A percentile compares a stretch with the other conserved stretches of the same genome.
Conservation (phyloP, 30 jellyfish, hydroid and myxozoan genomes). For the Hydractinia symbiolongicarpus region DNA sequence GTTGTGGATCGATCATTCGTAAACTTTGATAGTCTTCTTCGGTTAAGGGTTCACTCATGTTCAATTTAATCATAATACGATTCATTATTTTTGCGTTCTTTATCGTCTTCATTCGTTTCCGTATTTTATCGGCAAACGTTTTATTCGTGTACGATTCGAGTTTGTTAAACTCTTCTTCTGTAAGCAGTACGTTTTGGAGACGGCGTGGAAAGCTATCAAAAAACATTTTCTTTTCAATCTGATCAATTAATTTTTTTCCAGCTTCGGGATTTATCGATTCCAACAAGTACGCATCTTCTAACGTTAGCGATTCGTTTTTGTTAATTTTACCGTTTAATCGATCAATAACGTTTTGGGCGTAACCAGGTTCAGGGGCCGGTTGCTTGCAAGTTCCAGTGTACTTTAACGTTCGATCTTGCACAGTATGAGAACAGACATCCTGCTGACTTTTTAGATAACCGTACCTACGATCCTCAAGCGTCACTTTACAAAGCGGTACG, state of each 20-base stretch:
- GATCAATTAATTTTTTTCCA: slow-evolving; percentile 49
- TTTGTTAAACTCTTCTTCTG: slow-evolving; percentile 54
- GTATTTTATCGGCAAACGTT: slow-evolving; percentile 48
- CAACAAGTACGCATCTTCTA: slow-evolving; percentile 78
- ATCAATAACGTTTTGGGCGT: slow-evolving; percentile 40
- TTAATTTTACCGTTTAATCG: slow-evolving; percentile 48
- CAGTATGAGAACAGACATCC: slow-evolving; percentile 72
- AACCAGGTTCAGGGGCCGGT: slow-evolving; percentile 44
- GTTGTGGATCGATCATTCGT: slow-evolving; percentile 43
- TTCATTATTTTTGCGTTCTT: slow-evolving; percentile 29
- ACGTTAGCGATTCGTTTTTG: slow-evolving; percentile 45
- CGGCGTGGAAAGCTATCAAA: slow-evolving; percentile 50
- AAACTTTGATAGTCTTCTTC: slow-evolving; percentile 58
- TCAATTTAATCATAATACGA: slow-evolving; percentile 35
- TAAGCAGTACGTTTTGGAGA: slow-evolving; percentile 35
- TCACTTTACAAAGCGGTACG: slow-evolving; percentile 48
- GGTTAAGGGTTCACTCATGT: slow-evolving; percentile 43
- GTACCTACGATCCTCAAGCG: slow-evolving; percentile 40
- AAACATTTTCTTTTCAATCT: slow-evolving; percentile 41
- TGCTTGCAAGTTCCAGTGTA: slow-evolving; percentile 82
- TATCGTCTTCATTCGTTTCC: slow-evolving; percentile 42
- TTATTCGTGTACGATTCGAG: slow-evolving; percentile 50
- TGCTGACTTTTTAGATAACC: slow-evolving; percentile 30
- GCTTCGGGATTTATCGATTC: slow-evolving; percentile 40
- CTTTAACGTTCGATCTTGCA: slow-evolving; percentile 63